Conservation (phyloP, 2,888 invertebrate species). For the Catocala fraxini region DNA sequence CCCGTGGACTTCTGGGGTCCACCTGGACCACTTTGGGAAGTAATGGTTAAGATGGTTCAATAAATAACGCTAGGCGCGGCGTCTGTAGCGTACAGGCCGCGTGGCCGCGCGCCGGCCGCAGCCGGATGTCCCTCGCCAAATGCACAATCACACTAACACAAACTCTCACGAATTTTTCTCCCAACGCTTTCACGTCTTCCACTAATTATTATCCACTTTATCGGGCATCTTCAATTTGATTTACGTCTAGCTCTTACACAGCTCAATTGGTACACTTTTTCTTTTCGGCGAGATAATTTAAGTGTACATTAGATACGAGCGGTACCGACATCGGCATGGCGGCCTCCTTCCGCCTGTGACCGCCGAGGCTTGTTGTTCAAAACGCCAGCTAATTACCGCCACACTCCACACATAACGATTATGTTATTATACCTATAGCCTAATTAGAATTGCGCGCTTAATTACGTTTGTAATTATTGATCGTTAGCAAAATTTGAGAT, state of each 20-base stretch:
- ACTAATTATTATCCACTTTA: slow-evolving; percentile 88
- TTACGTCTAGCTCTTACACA: slow-evolving; percentile 84
- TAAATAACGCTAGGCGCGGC: neutral
- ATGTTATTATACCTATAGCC: slow-evolving; percentile 55
- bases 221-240: slow-evolving; percentile 88
- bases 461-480: slow-evolving; percentile 55
- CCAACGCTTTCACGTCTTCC: slow-evolving; percentile 86
- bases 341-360: slow-evolving; percentile 59
- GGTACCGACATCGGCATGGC: slow-evolving; percentile 55
- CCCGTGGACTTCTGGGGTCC: too few species aligned
- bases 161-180: slow-evolving; percentile 88
- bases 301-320: slow-evolving; percentile 62
- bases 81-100: slow-evolving; percentile 1
- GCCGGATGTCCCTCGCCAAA: slow-evolving; percentile 84
- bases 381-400: slow-evolving; percentile 51
- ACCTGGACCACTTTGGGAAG: too few species aligned
- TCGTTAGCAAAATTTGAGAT: slow-evolving; percentile 54
- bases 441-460: slow-evolving; percentile 63
- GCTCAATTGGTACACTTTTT: slow-evolving; percentile 86
- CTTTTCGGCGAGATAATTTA: slow-evolving; percentile 79
- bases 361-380: slow-evolving; percentile 42
- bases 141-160: slow-evolving; percentile 85
- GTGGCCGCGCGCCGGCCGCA: slow-evolving; percentile 48
- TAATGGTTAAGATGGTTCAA: neutral
- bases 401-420: slow-evolving; percentile 44